A percentile compares a stretch with the other conserved stretches of the same genome.
Conservation (phyloP, 2,113 vertebrate species). For the Gymnorhina tibicen region DNA sequence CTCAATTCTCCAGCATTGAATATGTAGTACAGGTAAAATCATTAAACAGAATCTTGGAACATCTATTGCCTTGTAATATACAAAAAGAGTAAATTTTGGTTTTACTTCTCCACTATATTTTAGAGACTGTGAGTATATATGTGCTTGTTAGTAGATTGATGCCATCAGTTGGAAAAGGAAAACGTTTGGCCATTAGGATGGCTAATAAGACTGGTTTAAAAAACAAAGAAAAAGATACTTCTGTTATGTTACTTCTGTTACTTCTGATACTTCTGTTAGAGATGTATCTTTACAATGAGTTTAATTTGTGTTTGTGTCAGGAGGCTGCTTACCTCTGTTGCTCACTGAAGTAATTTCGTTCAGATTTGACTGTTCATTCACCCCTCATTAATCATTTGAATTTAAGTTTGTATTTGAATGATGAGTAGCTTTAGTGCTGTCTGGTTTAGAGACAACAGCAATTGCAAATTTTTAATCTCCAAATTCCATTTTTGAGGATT, state of each 20-base stretch:
- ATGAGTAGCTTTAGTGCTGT: background rate
- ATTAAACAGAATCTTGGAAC: background rate
- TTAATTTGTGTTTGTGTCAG: background rate
- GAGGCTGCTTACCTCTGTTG: background rate
- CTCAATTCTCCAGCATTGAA: constrained; percentile 98
- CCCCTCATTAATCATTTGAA: background rate
- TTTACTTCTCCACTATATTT: background rate
- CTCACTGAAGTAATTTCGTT: background rate
- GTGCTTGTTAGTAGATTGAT: background rate
- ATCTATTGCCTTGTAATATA: background rate
- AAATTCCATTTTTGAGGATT: background rate
- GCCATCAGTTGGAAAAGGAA: background rate
- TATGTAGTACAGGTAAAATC: constrained; percentile 93
- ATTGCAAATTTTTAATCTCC: background rate
- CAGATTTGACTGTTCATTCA: background rate
- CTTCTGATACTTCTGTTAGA: background rate
- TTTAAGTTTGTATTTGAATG: background rate
- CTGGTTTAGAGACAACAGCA: background rate
- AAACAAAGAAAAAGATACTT: background rate
- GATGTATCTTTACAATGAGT: background rate
- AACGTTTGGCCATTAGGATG: background rate
- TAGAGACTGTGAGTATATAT: background rate
- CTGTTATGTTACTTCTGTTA: background rate
- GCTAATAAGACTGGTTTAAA: background rate
- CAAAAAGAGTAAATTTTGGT: background rate